These are phyloP conservation scores for Cryptoprocta ferox DNA, from an alignment of 2,797 vertebrate genomes.

Conservation along the genomic window DNA sequence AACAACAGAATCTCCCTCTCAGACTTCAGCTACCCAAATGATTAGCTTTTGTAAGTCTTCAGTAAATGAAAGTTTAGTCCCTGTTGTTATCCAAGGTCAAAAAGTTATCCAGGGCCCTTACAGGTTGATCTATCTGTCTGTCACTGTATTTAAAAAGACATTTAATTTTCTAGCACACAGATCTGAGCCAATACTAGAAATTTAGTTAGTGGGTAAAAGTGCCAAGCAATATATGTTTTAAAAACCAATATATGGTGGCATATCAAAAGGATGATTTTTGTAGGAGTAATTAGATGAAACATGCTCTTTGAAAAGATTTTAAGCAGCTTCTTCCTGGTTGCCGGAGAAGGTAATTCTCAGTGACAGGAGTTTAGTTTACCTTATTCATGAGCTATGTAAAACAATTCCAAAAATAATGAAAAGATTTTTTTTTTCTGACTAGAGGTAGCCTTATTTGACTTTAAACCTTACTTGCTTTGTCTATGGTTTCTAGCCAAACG, in stretches of 20 bases:
- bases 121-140: not conserved
- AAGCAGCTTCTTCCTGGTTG: slow-evolving; percentile 76
- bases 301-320: not conserved
- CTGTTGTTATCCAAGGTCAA: slow-evolving; percentile 34
- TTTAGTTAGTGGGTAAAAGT: not conserved
- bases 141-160: not conserved
- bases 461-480: slow-evolving; percentile 72
- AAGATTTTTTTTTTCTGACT: slow-evolving; percentile 61
- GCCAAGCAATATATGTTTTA: not conserved
- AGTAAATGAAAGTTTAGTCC: slow-evolving; percentile 21
- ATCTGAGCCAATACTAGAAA: slow-evolving; percentile 13
- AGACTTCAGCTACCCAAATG: slow-evolving; percentile 6
- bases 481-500: slow-evolving; percentile 85
- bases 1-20: not conserved
- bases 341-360: slow-evolving; percentile 73
- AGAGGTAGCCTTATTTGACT: slow-evolving; percentile 78
- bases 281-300: slow-evolving; percentile 38
- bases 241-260: not conserved
- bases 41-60: slow-evolving; percentile 20
- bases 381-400: slow-evolving; percentile 75
- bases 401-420: slow-evolving; percentile 79
- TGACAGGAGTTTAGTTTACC: slow-evolving; percentile 80
- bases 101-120: not conserved
- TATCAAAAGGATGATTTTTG: not conserved
- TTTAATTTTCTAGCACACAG: slow-evolving; percentile 15